Conservation (phyloP, 2,888 invertebrate genomes). For the Ennomos quercinarius region DNA sequence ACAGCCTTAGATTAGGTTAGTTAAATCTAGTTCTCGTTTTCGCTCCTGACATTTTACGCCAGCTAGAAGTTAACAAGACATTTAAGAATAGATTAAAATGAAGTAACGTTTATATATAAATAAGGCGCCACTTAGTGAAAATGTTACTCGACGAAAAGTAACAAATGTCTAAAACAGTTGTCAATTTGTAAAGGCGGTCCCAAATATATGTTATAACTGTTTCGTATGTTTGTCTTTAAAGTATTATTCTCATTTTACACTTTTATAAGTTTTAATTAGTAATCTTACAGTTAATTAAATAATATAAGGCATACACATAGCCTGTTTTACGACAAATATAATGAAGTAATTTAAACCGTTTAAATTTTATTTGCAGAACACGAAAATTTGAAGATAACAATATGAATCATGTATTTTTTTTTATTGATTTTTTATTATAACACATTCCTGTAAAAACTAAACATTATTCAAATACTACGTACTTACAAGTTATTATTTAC, state of each 20-base stretch:
- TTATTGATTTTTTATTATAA: conserved; percentile 16
- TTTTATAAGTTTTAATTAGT: conserved; percentile 7
- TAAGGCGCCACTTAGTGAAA: too few relatives aligned
- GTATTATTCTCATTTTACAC: conserved; percentile 43
- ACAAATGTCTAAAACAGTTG: too few relatives aligned
- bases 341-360: conserved; percentile 26
- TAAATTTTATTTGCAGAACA: conserved; percentile 44
- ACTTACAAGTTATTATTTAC: too few relatives aligned
- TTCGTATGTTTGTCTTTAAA: conserved; percentile 40
- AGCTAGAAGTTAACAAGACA: too few relatives aligned
- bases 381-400: conserved; percentile 31
- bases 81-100: too few relatives aligned
- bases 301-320: neutral
- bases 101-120: too few relatives aligned
- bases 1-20: too few relatives aligned
- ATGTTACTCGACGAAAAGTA: too few relatives aligned
- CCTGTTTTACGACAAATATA: neutral
- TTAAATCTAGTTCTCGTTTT: too few relatives aligned
- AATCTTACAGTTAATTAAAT: neutral
- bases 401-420: conserved; percentile 19
- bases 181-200: conserved; percentile 4
- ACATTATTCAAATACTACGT: conserved; percentile 47
- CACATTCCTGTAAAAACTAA: conserved; percentile 56
- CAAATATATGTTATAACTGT: conserved; percentile 1
- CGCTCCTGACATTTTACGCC: too few relatives aligned